Conservation (phyloP, 2,797 vertebrate genomes). For the Danionella dracula region DNA sequence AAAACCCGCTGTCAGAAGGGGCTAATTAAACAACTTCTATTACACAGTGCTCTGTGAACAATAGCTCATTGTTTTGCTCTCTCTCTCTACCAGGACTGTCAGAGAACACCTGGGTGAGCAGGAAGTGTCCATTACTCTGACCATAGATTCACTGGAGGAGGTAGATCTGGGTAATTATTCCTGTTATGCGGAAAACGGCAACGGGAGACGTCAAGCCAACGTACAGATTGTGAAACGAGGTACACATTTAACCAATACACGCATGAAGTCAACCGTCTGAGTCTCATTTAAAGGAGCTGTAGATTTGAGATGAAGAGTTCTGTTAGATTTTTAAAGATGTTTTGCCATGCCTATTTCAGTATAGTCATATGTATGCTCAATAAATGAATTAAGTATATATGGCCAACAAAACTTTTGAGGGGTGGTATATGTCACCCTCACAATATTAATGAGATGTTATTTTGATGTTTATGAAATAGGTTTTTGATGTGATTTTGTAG, state of each 20-base stretch:
- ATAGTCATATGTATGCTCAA: too few species aligned
- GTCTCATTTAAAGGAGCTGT: not conserved
- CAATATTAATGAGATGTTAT: too few species aligned
- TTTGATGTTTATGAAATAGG: too few species aligned
- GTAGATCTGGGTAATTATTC: conserved; percentile 96
- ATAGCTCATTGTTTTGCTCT: not conserved
- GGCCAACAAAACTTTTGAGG: too few species aligned
- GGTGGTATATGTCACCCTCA: too few species aligned
- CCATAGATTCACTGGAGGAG: conserved; percentile 90
- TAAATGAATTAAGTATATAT: too few species aligned
- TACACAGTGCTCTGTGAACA: not conserved
- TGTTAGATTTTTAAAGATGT: not conserved
- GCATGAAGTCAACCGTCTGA: not conserved
- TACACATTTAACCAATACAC: conserved; percentile 45
- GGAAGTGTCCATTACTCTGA: conserved; percentile 94
- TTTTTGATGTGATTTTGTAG: too few species aligned
- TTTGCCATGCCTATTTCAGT: too few species aligned
- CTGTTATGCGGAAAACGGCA: conserved; percentile 94
- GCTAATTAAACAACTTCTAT: conserved; percentile 24
- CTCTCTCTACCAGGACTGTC: conserved; percentile 73
- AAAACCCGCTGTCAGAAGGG: conserved; percentile 4
- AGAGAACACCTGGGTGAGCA: conserved; percentile 95
- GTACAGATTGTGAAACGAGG: conserved; percentile 90
- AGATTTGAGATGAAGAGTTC: not conserved
- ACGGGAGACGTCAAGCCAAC: conserved; percentile 88